Evolutionary conservation across 2,113 vertebrate species (phyloP), one percentile per base, ranked within the genome.

Genomic region (Hoplias malabaricus): DNA sequence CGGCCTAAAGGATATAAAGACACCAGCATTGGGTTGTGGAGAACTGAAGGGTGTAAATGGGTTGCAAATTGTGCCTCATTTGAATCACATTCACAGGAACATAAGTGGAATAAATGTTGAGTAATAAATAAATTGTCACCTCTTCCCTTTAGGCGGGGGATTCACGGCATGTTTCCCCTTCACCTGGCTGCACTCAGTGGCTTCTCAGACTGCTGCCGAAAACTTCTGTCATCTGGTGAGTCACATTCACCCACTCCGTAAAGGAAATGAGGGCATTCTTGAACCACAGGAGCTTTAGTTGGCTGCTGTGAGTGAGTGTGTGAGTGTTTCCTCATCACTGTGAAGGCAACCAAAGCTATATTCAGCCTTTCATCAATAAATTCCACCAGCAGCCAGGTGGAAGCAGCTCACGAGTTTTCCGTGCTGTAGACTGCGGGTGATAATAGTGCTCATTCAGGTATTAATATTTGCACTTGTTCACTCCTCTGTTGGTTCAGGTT

Each of bases 121-220:
- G 21, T 36, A 36, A 53, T 19, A 29, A 13, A n/a, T 9, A 5
- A 13, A 0, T 10, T 48, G 11, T 48, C 19, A 14, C 29, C 61
- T 40, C 73, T 19, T 66, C 31, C 57, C 40, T 76, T 85, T 88
- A 99, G 98, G 86, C 95, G 96, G 83, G 98, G 97, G 70, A 91
- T 98, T 88, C 96, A 99, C 80, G 97, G 98, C 81, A 99, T 99
- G 98, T 98, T 98, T 87, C 98, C 98, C 29, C 93, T 99, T 78
- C 98, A 99, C 89, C 90, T 99, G 93, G 96, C 98, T 88, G 97
- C 97, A 82, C 94, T 99, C 86, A 99, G 98, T 86, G 98, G 97
- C 80, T 99, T 98, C 91, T 98, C 97, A 61, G 96, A 98, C 92
- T 99, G 97, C 93, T 99, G 98, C 87, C 93, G 96, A 87, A 99